Base-by-base conservation (phyloP, 2,888 invertebrate species). In the Gasteruption jaculator region DNA sequence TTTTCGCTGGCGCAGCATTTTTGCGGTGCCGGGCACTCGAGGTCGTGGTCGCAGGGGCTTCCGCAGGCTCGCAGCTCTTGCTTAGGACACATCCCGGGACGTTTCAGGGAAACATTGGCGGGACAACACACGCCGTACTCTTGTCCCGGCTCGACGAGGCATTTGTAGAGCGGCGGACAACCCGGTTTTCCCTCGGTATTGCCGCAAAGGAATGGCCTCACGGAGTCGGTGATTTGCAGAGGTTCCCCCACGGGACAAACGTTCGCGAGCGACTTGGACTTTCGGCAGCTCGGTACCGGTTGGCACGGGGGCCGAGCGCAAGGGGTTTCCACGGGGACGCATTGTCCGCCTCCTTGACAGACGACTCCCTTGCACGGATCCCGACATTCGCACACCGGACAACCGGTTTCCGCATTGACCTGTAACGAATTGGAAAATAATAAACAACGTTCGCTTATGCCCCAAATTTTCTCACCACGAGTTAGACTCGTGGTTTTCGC, bases 91-190 rank as follows among this genome's bases (percentile, higher is more conserved):
- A 80, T 77, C 2, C 90, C 90, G 0, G 87, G 82, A 64, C 90
- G 86, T 57, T 85, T 79, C 36, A 88, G 79, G 57, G 82, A 81
- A 44, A 86, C 61, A 1, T 83, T 85, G 4, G 85, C 85, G 31
- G 90, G 88, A 59, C 90, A 91, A 63, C 91, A 91, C 10, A 91
- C 89, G 0, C 91, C 91, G 60, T 91, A 91, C 61, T 91, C 91
- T 60, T 88, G 86, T 50, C 85, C 84, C 70, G 76, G 76, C 59
- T 89, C 85, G 6, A 90, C 86, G 43, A 85, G 74, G 63, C 91
- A 91, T 58, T 81, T 80, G 68, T 89, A 89, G 46, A 87, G 74
- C 0, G 87, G 86, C 1, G 91, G 91, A 59, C 91, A 91, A 51
- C 80, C 80, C 0, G 91, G 91, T 71, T 89, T 88, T 21, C 88